A percentile compares a stretch with the other conserved stretches of the same genome.
phyloP scores from a whole-genome alignment of 2,888 invertebrate genomes.

The Pyrocoelia pectoralis region DNA sequence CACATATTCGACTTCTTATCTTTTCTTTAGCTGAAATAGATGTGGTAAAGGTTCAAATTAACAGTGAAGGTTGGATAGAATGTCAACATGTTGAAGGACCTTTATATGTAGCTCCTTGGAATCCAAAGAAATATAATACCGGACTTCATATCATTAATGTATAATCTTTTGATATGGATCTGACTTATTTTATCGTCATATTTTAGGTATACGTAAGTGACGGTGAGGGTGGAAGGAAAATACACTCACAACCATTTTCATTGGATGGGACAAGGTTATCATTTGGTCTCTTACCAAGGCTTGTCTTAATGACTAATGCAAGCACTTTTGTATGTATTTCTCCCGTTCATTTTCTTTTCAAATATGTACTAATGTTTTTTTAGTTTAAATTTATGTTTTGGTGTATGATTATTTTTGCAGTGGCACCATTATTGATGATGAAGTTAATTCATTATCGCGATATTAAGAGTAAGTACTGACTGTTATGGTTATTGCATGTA shows the following conservation, averaged over 20 bases:
- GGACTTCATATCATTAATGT: conserved; percentile 76
- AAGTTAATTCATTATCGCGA: conserved; percentile 67
- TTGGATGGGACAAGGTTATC: conserved; percentile 74
- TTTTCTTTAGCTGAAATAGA: conserved; percentile 75
- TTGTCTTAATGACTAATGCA: conserved; percentile 81
- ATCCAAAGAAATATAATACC: conserved; percentile 67
- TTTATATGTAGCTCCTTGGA: conserved; percentile 77
- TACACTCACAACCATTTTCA: conserved; percentile 76
- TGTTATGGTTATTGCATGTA: neutral
- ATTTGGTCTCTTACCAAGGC: conserved; percentile 73
- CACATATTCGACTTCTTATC: conserved; percentile 81
- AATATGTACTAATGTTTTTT: too few species aligned
- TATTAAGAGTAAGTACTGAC: conserved; percentile 59
- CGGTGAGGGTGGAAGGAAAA: conserved; percentile 64
- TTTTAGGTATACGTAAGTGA: conserved; percentile 68
- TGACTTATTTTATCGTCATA: neutral
- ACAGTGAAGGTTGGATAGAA: conserved; percentile 69
- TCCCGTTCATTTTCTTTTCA: too few species aligned
- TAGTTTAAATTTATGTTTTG: conserved; percentile 78
- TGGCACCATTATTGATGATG: conserved; percentile 71
- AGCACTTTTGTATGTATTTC: conserved; percentile 70
- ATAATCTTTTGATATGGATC: conserved; percentile 28
- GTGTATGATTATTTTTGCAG: conserved; percentile 66
- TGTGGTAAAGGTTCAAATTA: conserved; percentile 72
- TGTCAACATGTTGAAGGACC: conserved; percentile 71